A percentile compares a stretch with the other conserved stretches of the same genome.
These are phyloP conservation scores for Callyntrura sp. DNA, from an alignment of 2,888 invertebrate species.

Conservation along the genomic window DNA sequence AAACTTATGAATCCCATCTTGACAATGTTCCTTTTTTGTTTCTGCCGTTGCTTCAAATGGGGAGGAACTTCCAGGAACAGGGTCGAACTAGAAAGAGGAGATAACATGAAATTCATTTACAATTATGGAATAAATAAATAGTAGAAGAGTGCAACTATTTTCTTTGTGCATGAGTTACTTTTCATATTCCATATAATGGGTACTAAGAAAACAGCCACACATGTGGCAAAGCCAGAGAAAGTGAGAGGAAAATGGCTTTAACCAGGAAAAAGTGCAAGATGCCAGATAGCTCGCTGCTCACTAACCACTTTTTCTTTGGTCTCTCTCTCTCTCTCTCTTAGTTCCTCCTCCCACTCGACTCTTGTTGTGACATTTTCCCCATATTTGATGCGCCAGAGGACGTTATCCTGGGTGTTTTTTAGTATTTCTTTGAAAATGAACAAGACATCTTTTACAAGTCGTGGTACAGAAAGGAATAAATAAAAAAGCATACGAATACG, in stretches of 20 bases:
- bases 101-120: no score
- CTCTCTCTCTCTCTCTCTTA: no score
- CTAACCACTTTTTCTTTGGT: neutral
- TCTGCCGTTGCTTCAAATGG: no score
- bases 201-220: no score
- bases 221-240: neutral
- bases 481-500: neutral
- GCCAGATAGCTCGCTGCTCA: neutral
- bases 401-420: conserved; percentile 10
- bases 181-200: no score
- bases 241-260: neutral
- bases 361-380: conserved; percentile 2
- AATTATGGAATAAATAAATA: no score
- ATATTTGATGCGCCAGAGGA: conserved; percentile 52
- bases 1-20: no score
- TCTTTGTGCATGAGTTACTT: no score
- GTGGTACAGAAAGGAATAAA: neutral
- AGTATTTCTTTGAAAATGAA: conserved; percentile 26
- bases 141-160: no score
- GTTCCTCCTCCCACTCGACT: neutral
- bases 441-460: conserved; percentile 22
- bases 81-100: no score
- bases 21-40: no score
- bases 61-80: no score
- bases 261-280: neutral